Evolutionary conservation across 2,888 invertebrate genomes (phyloP), one percentile per base, ranked within the genome.

Genomic region (Linnaemya vulpina): DNA sequence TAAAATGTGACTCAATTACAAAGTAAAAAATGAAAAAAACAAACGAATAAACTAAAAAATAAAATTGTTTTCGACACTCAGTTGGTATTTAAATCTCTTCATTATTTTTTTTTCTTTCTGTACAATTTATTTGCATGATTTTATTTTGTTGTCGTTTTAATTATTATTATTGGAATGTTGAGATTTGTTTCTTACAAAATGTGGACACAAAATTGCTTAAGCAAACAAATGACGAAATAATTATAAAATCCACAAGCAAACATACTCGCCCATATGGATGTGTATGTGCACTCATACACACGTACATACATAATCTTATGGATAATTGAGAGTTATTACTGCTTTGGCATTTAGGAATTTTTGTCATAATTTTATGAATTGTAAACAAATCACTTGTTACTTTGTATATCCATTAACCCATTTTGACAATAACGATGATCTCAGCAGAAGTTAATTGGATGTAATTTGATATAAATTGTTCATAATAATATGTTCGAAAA

Each of bases 21-120:
- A 65, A 65, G 5, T 30, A 30, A 67, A 40, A 53, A 51, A 63
- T 11, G 40, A 51, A 60, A 60, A 35, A 58, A 67, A 49, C 49
- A 20, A 73, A 49, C 30, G 30, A 30, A 30, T 30, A 20, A 70
- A 25, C 7, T 55, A 53, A 70, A 71, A 70, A 78, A 63, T 71
- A 71, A 70, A 53, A 73, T 79, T 73, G 79, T 73, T 73, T 79
- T 73, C 79, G 65, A 79, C 79, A 73, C 46, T 79, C 79, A 65
- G 71, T 79, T 79, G 79, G 79, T 73, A 79, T 63, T 79, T 79
- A 65, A 73, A 73, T 73, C 55, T 79, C 51, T 51, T 62, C 49
- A 49, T 68, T 49, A 58, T 38, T 40, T 62, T 74, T 22, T 20
- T 7, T 11, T 55, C 15, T 25, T 25, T 17, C 9, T 38, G 15